Conservation (phyloP, 1,140 invertebrate species). For the Scaptomyza hsui region DNA sequence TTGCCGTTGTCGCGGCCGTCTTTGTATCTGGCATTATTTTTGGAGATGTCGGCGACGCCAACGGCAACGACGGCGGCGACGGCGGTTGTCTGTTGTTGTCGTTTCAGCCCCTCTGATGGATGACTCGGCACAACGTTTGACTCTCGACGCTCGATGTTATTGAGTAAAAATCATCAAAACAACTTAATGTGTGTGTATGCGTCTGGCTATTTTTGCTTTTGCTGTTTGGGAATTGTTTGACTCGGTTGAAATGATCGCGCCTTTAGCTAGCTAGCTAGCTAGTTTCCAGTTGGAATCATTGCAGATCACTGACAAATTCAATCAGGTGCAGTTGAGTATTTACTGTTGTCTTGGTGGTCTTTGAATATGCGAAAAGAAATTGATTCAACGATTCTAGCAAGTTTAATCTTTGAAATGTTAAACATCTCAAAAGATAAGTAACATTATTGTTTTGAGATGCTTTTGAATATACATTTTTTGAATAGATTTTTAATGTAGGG, state of each 20-base stretch:
- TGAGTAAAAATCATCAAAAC: constrained; percentile 51
- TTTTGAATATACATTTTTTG: no score
- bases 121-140: constrained; percentile 44
- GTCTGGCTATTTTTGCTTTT: constrained; percentile 35
- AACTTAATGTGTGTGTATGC: constrained; percentile 34
- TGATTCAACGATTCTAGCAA: no score
- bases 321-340: constrained; percentile 41
- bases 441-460: no score
- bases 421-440: no score
- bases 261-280: not conserved
- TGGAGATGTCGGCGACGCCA: constrained; percentile 39
- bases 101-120: constrained; percentile 43
- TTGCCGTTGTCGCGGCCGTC: constrained; percentile 23
- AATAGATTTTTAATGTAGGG: no score
- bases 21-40: constrained; percentile 61
- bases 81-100: constrained; percentile 33
- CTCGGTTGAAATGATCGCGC: constrained; percentile 22
- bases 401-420: no score
- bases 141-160: constrained; percentile 25
- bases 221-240: constrained; percentile 21
- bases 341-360: not conserved
- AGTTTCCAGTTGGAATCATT: constrained; percentile 34
- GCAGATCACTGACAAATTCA: constrained; percentile 31
- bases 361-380: not conserved
- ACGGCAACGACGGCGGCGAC: not conserved